phyloP scores from a whole-genome alignment of 2,797 vertebrate species.

The Tapera naevia region DNA sequence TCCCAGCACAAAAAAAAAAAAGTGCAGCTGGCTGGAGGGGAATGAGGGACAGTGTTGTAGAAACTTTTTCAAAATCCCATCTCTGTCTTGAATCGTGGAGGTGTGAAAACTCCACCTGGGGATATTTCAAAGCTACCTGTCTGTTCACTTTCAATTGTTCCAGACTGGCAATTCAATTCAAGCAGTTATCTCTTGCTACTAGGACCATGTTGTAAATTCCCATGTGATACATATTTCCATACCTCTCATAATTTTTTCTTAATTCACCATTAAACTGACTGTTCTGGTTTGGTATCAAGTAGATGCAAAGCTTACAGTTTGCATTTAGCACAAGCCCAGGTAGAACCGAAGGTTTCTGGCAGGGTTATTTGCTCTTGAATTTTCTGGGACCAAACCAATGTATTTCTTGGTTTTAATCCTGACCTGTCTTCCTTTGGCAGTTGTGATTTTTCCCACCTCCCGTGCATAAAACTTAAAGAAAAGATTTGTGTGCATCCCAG shows the following conservation, averaged over 20 bases:
- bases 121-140: neutral
- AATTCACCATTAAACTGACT: neutral
- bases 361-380: neutral
- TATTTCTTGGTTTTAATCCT: constrained; percentile 14
- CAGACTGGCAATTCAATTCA: neutral
- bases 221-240: neutral
- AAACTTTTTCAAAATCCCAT: neutral
- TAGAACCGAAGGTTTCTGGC: neutral
- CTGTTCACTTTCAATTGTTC: neutral
- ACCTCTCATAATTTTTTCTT: neutral
- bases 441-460: neutral
- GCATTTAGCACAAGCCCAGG: neutral
- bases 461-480: neutral
- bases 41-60: neutral
- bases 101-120: neutral
- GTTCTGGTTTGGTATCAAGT: neutral
- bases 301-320: neutral
- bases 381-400: neutral
- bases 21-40: neutral
- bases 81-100: neutral
- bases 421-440: neutral
- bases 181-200: neutral
- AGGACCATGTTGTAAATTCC: neutral
- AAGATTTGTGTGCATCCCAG: neutral
- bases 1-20: neutral